Base-by-base conservation (phyloP, 2,113 vertebrate genomes). In the Brachypodius melanocephalos region DNA sequence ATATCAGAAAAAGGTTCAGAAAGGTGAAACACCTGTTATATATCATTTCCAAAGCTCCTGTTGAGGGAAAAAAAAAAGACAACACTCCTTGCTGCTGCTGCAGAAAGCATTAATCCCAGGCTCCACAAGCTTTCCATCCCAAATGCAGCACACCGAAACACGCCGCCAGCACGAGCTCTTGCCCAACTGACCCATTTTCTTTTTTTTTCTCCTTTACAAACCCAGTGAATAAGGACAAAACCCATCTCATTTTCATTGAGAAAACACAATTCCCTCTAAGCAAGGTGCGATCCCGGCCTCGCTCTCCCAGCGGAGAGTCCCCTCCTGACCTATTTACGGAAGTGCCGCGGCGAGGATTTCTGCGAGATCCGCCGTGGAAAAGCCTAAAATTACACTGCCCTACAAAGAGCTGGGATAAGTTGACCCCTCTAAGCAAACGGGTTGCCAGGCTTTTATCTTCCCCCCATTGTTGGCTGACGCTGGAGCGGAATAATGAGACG, bases 401-500 rank as follows among this genome's bases (percentile, higher is more conserved):
- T 49, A 67, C 94, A 94, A 95, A 95, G 74, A 43, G 91, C 85
- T 26, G 90, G 85, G 85, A 94, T 81, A 66, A 93, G 93, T 10
- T 17, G 77, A 90, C 84, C 86, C 88, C 91, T 81, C 92, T 51
- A 34, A 96, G 89, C 81, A 80, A 96, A 93, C 1, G 45, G 18
- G 40, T 14, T 79, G 95, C 85, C 92, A 92, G 74, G 95, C 92
- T 96, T 96, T 96, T 92, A 88, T 97, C 93, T 88, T 46, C 51
- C 51, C 62, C 51, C 46, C 83, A 94, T 95, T 96, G 96, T 95
- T 1, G 72, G 40, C 17, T 38, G 17, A 93, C 38, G 26, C 69
- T 45, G 96, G 91, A 96, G 96, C 89, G 71, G 91, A 96, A 97
- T 82, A 88, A 97, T 59, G 26, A 61, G 91, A 43, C 43, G 22